Evolutionary conservation across 2,888 invertebrate species (phyloP).

Genomic region (Homarus gammarus): DNA sequence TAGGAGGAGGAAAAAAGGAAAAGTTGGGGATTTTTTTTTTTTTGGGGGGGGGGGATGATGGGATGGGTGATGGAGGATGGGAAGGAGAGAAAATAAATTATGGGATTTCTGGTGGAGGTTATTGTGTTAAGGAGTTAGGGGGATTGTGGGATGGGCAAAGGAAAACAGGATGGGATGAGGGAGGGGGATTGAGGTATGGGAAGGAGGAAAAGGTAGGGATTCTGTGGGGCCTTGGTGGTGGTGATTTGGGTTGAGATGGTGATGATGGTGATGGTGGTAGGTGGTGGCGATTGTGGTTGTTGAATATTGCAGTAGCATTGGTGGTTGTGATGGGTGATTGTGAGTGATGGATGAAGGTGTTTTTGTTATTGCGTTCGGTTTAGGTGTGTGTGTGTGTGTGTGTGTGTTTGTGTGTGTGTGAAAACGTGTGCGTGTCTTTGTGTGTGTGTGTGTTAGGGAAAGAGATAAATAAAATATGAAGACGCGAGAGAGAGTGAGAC

Average conservation of each 20-base stretch:
- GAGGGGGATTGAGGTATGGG: neutral
- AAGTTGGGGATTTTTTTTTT: too few species aligned
- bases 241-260: neutral
- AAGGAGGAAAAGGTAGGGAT: neutral
- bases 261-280: neutral
- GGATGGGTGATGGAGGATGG: neutral
- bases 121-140: too few species aligned
- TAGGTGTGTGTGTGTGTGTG: too few species aligned
- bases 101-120: neutral
- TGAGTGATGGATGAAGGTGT: too few species aligned
- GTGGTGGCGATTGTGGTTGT: neutral
- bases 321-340: neutral
- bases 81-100: too few species aligned
- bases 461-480: too few species aligned
- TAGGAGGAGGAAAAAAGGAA: neutral
- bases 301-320: neutral
- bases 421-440: too few species aligned
- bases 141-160: neutral
- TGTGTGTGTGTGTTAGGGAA: too few species aligned
- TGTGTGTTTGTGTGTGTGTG: too few species aligned
- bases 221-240: neutral
- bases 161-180: neutral
- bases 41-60: neutral
- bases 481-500: too few species aligned
- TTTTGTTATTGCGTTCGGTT: too few species aligned